Evolutionary conservation across 2,113 vertebrate genomes (phyloP).

Genomic region (Cricetomys ansorgei): DNA sequence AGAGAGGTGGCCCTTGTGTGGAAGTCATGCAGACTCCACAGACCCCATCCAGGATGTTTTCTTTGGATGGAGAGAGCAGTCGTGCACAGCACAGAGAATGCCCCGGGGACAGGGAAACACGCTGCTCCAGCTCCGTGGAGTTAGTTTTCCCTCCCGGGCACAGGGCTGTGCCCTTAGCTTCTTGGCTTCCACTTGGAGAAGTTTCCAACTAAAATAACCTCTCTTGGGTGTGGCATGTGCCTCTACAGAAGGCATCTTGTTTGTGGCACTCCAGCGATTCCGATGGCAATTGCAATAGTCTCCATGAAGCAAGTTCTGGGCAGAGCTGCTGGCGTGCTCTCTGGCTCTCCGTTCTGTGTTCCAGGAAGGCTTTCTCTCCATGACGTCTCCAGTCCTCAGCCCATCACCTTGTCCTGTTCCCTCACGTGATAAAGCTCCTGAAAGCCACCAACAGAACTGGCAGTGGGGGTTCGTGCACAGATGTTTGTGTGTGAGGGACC

Average conservation of each 20-base stretch:
- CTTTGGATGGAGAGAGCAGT: neutral
- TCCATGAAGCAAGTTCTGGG: neutral
- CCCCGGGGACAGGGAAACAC: neutral
- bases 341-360: neutral
- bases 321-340: neutral
- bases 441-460: neutral
- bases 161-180: neutral
- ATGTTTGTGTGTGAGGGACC: neutral
- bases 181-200: neutral
- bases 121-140: neutral
- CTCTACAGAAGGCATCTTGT: conserved; percentile 37
- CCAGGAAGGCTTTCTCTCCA: neutral
- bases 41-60: neutral
- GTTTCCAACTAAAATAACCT: conserved; percentile 30
- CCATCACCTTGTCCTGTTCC: neutral
- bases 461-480: neutral
- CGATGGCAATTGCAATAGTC: neutral
- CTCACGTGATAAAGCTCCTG: neutral
- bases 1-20: neutral
- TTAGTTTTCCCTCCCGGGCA: neutral
- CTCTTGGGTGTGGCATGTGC: neutral
- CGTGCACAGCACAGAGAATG: neutral
- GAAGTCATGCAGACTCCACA: neutral
- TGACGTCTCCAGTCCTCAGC: neutral
- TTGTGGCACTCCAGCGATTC: neutral